These are phyloP conservation scores for Nothura maculosa DNA, from an alignment of 2,797 vertebrate species.

Conservation along the genomic window DNA sequence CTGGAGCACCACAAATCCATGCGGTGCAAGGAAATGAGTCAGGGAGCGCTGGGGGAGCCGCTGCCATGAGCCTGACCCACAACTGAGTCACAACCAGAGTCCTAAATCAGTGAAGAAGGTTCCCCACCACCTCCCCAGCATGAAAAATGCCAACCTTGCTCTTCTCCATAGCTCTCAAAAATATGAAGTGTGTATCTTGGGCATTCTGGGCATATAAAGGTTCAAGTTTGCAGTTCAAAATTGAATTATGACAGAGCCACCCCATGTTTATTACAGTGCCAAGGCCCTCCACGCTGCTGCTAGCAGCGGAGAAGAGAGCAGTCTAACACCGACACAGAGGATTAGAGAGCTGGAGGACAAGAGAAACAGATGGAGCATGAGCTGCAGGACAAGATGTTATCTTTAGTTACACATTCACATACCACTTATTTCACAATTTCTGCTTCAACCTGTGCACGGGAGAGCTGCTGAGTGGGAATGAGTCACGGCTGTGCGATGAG, in stretches of 20 bases:
- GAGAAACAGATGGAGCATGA: accelerated
- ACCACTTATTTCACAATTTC: accelerated
- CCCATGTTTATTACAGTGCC: background rate
- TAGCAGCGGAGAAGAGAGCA: background rate
- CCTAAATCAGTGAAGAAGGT: background rate
- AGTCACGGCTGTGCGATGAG: background rate
- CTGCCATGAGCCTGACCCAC: accelerated
- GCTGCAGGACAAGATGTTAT: background rate
- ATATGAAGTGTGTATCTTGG: background rate
- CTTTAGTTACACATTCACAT: background rate
- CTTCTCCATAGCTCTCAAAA: background rate
- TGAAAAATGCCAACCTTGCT: accelerated
- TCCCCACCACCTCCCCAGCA: background rate
- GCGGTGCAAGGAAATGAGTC: slow-evolving; percentile 11
- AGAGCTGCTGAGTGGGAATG: background rate
- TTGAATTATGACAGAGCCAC: background rate
- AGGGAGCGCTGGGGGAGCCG: background rate
- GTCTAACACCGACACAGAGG: accelerated
- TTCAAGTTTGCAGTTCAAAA: background rate
- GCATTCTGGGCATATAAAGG: accelerated
- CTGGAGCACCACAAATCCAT: background rate
- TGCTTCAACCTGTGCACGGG: background rate
- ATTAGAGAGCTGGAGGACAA: background rate
- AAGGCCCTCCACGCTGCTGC: accelerated
- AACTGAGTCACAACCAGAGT: background rate